A percentile compares a stretch with the other conserved stretches of the same genome.
Conservation (phyloP, 2,113 vertebrate genomes). For the Talpa occidentalis region DNA sequence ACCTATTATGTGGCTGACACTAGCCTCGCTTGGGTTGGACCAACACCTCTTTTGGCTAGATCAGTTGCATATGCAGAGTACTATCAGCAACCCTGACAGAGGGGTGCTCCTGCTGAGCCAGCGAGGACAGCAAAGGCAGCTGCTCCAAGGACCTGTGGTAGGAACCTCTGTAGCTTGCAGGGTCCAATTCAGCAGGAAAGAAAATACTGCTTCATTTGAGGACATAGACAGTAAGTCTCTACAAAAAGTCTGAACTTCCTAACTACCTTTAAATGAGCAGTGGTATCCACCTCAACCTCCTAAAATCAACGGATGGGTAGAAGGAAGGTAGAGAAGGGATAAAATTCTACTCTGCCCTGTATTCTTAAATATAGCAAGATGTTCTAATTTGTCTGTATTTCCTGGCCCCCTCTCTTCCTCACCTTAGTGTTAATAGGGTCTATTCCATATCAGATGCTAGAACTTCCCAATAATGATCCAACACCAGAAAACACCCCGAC, state of each 20-base stretch:
- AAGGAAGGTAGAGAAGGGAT: neutral
- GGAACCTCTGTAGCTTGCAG: neutral
- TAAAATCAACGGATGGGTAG: neutral
- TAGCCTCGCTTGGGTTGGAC: no score
- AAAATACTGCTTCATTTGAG: neutral
- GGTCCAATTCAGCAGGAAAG: neutral
- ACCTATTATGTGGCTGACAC: neutral
- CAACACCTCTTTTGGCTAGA: neutral
- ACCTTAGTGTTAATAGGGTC: neutral
- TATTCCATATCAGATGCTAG: neutral
- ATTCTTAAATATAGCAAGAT: neutral
- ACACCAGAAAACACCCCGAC: neutral
- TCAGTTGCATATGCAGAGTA: neutral
- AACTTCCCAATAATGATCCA: neutral
- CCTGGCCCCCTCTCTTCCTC: fast-evolving
- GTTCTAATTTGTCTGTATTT: neutral
- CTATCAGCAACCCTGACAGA: neutral
- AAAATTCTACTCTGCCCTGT: neutral
- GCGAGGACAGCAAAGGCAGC: neutral
- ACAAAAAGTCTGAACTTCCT: neutral
- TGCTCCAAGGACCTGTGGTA: neutral
- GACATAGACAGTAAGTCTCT: neutral
- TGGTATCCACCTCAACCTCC: neutral
- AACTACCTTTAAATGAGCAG: neutral
- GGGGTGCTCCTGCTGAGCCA: neutral